Base-by-base conservation (phyloP, 2,113 vertebrate species). In the Rhodinocichla rosea region DNA sequence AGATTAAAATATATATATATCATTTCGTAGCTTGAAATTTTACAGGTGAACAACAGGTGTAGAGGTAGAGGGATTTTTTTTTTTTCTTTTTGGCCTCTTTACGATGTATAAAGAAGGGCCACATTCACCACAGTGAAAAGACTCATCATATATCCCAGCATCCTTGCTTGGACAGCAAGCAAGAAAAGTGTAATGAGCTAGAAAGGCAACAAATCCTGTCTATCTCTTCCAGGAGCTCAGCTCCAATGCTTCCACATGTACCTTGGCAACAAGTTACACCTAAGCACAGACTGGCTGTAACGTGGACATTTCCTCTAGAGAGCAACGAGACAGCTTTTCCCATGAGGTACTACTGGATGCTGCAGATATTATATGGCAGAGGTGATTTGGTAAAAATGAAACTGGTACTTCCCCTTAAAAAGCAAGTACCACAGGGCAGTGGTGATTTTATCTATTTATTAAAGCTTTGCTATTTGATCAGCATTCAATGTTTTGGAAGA, bases 91-190 rank as follows among this genome's bases (percentile, higher is more conserved):
- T 84, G 97, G 95, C 89, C 94, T 96, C 95, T 97, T 97, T 97
- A 97, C 0, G 95, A 89, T 95, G 94, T 92, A 96, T 95, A 96
- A 94, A 92, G 90, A 94, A 95, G 84, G 92, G 91, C 95, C 95
- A 97, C 95, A 95, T 96, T 97, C 95, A 96, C 95, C 93, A 95
- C 94, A 95, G 95, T 96, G 95, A 96, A 93, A 96, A 97, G 94
- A 96, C 94, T 94, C 86, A 93, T 95, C 96, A 91, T 94, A 94
- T 96, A 96, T 75, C 93, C 95, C 94, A 96, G 93, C 95, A 95
- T 94, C 90, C 95, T 95, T 91, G 96, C 94, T 96, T 95, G 95
- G 90, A 82, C 39, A 92, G 92, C 95, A 96, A 97, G 95, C 92
- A 96, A 92, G 93, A 94, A 62, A 94, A 93, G 90, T 60, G 83